Evolutionary conservation across 2,797 vertebrate species (phyloP), one percentile per base, ranked within the genome.

Genomic region (Micromesistius poutassou): DNA sequence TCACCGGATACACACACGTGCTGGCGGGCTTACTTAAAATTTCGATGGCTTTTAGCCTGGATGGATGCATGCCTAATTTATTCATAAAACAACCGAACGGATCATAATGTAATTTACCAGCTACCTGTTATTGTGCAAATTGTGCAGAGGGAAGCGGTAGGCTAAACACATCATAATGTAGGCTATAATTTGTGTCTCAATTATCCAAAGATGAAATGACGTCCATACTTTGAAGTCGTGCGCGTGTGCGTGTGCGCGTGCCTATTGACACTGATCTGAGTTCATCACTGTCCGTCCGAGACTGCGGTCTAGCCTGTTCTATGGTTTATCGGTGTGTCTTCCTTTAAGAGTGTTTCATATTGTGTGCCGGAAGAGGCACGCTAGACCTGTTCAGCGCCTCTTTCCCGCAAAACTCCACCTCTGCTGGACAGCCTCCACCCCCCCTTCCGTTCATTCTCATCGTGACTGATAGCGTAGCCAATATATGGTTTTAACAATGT

Each of bases 331-430:
- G 0, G 28, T n/a, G 36, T 72, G 68, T 87, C 74, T 84, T 42
- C 40, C 14, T 42, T 75, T 81, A 74, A 76, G 8, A 14, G 8
- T 79, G 78, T 89, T 90, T 84, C 83, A 83, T 82, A 79, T 86
- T 79, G 81, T 87, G 81, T 90, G 88, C 91, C 90, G 90, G 92
- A 91, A 90, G 90, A 90, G 84, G 83, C 82, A 2, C 87, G 86
- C 74, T 80, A 78, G 86, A 91, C 89, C 88, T 83, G 91, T 91
- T 87, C 81, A 86, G 85, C 86, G 91, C 88, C 85, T 88, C 85
- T 79, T 94, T 94, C 92, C 93, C 88, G 92, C 92, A 89, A 94
- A 30, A 86, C 88, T 46, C 91, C 90, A 83, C 91, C 93, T 79
- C 80, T 83, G 80, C 81, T 82, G 82, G 87, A 82, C 80, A 83